Conservation (phyloP, 2,888 invertebrate species). For the Macrosiphum euphorbiae region DNA sequence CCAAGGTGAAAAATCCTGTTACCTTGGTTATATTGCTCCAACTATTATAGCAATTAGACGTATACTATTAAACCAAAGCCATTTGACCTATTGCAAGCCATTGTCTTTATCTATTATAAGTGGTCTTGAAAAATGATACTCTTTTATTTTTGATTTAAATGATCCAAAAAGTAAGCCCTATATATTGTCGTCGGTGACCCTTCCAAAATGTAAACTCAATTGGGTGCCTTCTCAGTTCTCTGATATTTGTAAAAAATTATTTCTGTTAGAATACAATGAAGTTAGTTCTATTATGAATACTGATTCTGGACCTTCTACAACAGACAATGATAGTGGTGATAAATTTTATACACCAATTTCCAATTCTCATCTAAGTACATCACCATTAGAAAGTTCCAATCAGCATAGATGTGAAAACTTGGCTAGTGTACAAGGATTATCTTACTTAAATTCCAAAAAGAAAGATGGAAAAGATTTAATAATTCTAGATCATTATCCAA, state of each 20-base stretch:
- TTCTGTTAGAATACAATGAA: not conserved
- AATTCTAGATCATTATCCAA: not conserved
- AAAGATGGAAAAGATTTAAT: not conserved
- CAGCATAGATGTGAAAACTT: not conserved
- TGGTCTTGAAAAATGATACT: not conserved
- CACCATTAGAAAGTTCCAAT: not conserved
- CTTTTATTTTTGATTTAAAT: conserved; percentile 1
- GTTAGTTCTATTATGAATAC: conserved; percentile 12
- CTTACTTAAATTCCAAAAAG: not conserved
- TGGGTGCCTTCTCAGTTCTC: not conserved
- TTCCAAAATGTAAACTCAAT: not conserved
- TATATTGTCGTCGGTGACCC: not conserved
- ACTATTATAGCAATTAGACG: not conserved
- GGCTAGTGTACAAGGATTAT: not conserved
- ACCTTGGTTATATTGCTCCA: conserved; percentile 6
- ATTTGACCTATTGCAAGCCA: not conserved
- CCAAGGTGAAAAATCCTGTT: not conserved
- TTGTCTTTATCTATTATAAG: conserved; percentile 13
- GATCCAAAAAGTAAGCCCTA: not conserved
- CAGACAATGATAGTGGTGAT: conserved; percentile 5
- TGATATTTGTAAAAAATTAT: not conserved
- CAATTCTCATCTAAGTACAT: not conserved
- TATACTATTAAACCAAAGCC: not conserved
- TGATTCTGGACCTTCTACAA: conserved; percentile 1
- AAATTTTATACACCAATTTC: not conserved